phyloP scores from a whole-genome alignment of 2,888 invertebrate genomes.

The Erebia ligea region DNA sequence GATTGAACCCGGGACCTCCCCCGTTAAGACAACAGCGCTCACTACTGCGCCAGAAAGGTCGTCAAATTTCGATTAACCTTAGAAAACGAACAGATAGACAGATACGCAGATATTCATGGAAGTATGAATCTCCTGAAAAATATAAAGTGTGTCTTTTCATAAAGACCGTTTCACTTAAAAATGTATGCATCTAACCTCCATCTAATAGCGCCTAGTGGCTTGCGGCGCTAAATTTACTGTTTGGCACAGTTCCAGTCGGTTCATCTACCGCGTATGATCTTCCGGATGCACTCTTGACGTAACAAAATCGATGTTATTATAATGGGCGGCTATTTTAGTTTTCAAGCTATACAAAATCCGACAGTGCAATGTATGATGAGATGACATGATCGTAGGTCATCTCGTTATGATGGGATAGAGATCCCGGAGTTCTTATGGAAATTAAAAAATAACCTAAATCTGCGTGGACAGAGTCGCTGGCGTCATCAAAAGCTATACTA shows the following conservation, averaged over 20 bases:
- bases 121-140: background rate
- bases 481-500: too few relatives aligned
- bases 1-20: too few relatives aligned
- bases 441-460: too few relatives aligned
- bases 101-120: too few relatives aligned
- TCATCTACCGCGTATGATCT: slow-evolving; percentile 61
- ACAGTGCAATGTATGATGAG: too few relatives aligned
- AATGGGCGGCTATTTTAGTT: slow-evolving; percentile 33
- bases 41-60: too few relatives aligned
- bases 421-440: background rate
- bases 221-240: slow-evolving; percentile 23
- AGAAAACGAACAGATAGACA: too few relatives aligned
- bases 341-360: background rate
- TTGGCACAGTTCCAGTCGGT: slow-evolving; percentile 53
- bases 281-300: slow-evolving; percentile 53
- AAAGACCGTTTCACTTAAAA: slow-evolving; percentile 13
- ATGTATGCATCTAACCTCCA: slow-evolving; percentile 11
- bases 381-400: too few relatives aligned
- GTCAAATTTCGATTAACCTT: too few relatives aligned
- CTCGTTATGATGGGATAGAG: too few relatives aligned
- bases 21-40: too few relatives aligned
- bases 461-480: too few relatives aligned
- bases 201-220: slow-evolving; percentile 13
- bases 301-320: slow-evolving; percentile 48
- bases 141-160: background rate